Percentiles rank a stretch among this genome's conserved stretches.
These are phyloP conservation scores for Electrona antarctica DNA, from an alignment of 2,113 vertebrate genomes.

Conservation along the genomic window DNA sequence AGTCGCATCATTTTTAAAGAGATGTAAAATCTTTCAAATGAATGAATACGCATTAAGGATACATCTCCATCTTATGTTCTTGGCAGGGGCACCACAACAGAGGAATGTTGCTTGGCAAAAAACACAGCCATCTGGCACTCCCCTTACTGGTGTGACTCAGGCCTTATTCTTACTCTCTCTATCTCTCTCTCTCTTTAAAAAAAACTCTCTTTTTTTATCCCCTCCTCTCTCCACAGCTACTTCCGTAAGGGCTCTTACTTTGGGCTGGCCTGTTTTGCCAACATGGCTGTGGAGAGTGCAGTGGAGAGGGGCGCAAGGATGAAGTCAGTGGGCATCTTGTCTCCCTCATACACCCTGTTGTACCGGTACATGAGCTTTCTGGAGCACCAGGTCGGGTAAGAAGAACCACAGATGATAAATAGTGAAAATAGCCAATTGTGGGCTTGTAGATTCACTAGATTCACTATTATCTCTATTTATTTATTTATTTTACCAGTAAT, in stretches of 20 bases:
- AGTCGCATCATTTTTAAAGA: too few relatives aligned
- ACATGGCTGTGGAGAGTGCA: conserved; percentile 94
- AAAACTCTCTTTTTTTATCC: too few relatives aligned
- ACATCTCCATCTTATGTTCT: conserved; percentile 30
- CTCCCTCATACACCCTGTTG: conserved; percentile 91
- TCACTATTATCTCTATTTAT: too few relatives aligned
- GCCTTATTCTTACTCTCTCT: conserved; percentile 29
- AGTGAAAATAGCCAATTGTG: too few relatives aligned
- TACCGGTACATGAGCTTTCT: conserved; percentile 96
- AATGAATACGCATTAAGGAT: conserved; percentile 4
- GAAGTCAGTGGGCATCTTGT: conserved; percentile 96
- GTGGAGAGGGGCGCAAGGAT: conserved; percentile 92
- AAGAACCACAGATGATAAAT: conserved; percentile 7
- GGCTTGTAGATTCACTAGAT: too few relatives aligned
- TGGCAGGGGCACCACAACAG: conserved; percentile 34
- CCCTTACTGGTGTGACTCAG: conserved; percentile 49
- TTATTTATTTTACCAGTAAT: too few relatives aligned
- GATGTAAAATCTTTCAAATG: too few relatives aligned
- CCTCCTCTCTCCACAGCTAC: conserved; percentile 77
- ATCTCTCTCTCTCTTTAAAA: background rate
- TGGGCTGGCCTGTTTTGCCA: conserved; percentile 95
- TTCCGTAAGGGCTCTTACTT: conserved; percentile 94
- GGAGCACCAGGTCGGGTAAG: conserved; percentile 96
- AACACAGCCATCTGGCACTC: conserved; percentile 60
- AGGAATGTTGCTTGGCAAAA: conserved; percentile 40